Evolutionary conservation across 1,140 invertebrate species (phyloP).

Genomic region (Goniozus legneri): DNA sequence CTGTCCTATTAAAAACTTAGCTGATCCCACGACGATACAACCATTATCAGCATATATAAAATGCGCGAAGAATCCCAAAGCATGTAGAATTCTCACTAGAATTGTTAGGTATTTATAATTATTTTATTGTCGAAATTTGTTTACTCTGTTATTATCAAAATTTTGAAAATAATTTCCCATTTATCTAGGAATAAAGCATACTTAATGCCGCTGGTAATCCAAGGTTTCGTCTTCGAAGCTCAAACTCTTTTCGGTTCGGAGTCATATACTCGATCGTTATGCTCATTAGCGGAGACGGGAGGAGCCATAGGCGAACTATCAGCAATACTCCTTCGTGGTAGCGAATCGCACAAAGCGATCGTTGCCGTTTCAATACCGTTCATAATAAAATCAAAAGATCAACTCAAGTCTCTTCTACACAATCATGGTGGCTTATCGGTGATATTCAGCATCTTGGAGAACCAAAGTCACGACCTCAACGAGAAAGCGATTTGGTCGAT

Average conservation of each 20-base stretch:
- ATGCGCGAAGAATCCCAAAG: conserved; percentile 29
- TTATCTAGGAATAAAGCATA: conserved; percentile 38
- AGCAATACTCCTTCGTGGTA: conserved; percentile 33
- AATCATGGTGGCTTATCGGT: conserved; percentile 37
- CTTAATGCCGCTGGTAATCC: conserved; percentile 41
- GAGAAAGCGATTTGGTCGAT: conserved; percentile 43
- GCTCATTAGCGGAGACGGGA: conserved; percentile 34
- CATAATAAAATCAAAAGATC: conserved; percentile 33
- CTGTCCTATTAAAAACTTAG: conserved; percentile 36
- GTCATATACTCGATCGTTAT: conserved; percentile 29
- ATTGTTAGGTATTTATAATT: conserved; percentile 36
- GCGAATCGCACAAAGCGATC: conserved; percentile 33
- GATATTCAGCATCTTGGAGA: conserved; percentile 35
- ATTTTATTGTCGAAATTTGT: conserved; percentile 8
- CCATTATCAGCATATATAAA: conserved; percentile 41
- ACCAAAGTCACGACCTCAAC: conserved; percentile 30
- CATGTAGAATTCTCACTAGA: conserved; percentile 32
- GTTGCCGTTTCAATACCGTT: conserved; percentile 48
- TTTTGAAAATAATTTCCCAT: not conserved
- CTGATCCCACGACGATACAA: conserved; percentile 38
- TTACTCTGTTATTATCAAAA: conserved; percentile 3
- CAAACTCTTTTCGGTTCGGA: conserved; percentile 34
- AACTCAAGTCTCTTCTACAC: conserved; percentile 30
- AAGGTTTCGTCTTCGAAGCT: conserved; percentile 45
- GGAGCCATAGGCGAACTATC: conserved; percentile 40